Percentiles rank a stretch among this genome's conserved stretches.
Conservation (phyloP, 2,113 vertebrate species). For the Calonectris borealis region DNA sequence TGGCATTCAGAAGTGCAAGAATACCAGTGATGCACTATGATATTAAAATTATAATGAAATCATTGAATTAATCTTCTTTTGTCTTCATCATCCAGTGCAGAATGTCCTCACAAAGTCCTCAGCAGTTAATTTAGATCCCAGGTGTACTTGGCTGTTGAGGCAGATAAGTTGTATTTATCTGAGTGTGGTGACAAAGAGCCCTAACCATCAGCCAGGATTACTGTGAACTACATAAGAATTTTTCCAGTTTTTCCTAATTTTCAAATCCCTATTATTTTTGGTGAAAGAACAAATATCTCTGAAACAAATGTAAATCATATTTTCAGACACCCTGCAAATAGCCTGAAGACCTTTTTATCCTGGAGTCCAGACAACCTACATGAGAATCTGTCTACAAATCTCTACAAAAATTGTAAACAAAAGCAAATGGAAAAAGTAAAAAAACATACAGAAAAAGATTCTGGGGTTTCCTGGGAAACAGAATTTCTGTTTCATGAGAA, state of each 20-base stretch:
- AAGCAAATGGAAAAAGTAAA: not conserved
- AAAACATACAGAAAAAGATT: not conserved
- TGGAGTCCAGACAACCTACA: not conserved
- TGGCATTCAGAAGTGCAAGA: not conserved
- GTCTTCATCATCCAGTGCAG: not conserved
- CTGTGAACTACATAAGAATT: not conserved
- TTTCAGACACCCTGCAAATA: not conserved
- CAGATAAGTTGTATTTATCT: not conserved
- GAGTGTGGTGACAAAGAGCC: not conserved
- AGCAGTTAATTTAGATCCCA: not conserved
- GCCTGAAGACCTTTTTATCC: not conserved
- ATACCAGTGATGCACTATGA: not conserved
- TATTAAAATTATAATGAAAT: slow-evolving; percentile 21
- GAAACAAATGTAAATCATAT: not conserved
- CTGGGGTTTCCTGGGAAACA: slow-evolving; percentile 33
- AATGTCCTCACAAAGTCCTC: not conserved
- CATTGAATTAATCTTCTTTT: not conserved
- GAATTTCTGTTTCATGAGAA: not conserved
- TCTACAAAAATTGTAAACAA: not conserved
- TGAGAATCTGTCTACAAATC: not conserved
- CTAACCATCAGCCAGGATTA: not conserved
- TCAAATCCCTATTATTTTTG: accelerated
- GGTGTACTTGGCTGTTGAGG: not conserved
- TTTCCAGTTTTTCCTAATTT: not conserved
- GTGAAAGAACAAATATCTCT: not conserved